A percentile compares a stretch with the other conserved stretches of the same genome.
phyloP scores from a whole-genome alignment of 2,113 vertebrate species.

The Microtus richardsoni region DNA sequence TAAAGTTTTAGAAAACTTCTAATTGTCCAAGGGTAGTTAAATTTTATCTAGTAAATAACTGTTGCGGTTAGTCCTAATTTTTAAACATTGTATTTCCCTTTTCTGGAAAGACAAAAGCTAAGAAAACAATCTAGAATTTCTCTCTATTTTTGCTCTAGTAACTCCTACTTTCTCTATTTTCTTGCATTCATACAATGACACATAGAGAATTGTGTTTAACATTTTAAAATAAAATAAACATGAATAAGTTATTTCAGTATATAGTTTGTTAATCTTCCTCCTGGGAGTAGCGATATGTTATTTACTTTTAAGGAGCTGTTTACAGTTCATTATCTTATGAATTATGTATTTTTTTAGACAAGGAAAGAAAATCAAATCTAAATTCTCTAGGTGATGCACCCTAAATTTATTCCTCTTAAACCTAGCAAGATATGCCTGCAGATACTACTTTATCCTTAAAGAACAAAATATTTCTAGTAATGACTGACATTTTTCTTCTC shows the following conservation, averaged over 20 bases:
- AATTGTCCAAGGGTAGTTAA: neutral
- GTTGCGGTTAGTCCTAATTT: constrained; percentile 17
- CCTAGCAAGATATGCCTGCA: constrained; percentile 51
- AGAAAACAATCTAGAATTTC: constrained; percentile 23
- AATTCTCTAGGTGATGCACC: constrained; percentile 24
- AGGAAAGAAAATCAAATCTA: constrained; percentile 69
- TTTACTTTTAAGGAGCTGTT: constrained; percentile 74
- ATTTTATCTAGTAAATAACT: constrained; percentile 28
- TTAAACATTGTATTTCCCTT: constrained; percentile 19
- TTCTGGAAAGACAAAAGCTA: constrained; percentile 34
- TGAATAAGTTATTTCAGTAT: constrained; percentile 81
- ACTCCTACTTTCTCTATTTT: constrained; percentile 76
- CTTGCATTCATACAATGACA: constrained; percentile 78
- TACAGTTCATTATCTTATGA: constrained; percentile 74
- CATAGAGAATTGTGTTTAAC: constrained; percentile 77
- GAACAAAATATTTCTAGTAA: constrained; percentile 62
- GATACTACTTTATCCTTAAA: constrained; percentile 65
- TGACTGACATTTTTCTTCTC: constrained; percentile 45
- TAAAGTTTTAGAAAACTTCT: neutral
- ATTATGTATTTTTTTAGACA: constrained; percentile 64
- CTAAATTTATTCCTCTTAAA: constrained; percentile 68
- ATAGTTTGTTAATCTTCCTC: constrained; percentile 75
- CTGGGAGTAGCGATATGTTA: constrained; percentile 70
- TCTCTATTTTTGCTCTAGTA: constrained; percentile 72
- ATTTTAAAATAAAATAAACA: constrained; percentile 81